A percentile compares a stretch with the other conserved stretches of the same genome.
Conservation (phyloP, 2,888 invertebrate species). For the Hybos culiciformis region DNA sequence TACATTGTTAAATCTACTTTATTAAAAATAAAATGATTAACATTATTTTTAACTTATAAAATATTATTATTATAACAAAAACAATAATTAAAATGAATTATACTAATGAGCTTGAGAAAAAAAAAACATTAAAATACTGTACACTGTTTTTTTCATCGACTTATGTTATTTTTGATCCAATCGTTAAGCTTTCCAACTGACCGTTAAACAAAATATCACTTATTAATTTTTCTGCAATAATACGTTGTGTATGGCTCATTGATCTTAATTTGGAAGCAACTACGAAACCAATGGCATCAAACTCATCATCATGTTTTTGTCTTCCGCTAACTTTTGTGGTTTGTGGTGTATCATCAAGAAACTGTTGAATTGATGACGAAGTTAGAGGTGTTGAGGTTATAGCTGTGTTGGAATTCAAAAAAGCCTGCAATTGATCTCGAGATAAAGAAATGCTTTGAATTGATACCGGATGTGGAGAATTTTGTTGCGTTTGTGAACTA, state of each 20-base stretch:
- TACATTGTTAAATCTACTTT: too few relatives aligned
- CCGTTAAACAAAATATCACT: conserved; percentile 33
- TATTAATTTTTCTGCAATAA: conserved; percentile 32
- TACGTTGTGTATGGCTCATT: conserved; percentile 31
- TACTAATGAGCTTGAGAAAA: conserved; percentile 5
- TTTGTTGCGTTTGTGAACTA: conserved; percentile 13
- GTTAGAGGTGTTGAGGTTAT: conserved; percentile 22
- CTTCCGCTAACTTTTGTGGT: neutral
- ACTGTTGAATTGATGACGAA: neutral
- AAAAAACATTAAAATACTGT: too few relatives aligned
- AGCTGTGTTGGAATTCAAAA: conserved; percentile 25
- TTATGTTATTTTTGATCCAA: conserved; percentile 24
- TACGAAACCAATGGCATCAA: conserved; percentile 32
- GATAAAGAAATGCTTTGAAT: conserved; percentile 25
- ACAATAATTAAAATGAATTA: neutral
- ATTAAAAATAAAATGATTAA: too few relatives aligned
- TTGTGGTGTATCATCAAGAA: neutral
- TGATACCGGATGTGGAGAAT: neutral
- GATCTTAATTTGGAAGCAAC: conserved; percentile 31
- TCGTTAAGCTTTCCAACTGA: conserved; percentile 29
- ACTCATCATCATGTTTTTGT: conserved; percentile 27
- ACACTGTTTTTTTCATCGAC: conserved; percentile 5
- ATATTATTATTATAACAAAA: neutral
- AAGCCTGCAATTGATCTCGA: conserved; percentile 29
- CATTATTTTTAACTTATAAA: neutral